These are phyloP conservation scores for Diadromus collaris DNA, from an alignment of 2,888 invertebrate species.

Conservation along the genomic window DNA sequence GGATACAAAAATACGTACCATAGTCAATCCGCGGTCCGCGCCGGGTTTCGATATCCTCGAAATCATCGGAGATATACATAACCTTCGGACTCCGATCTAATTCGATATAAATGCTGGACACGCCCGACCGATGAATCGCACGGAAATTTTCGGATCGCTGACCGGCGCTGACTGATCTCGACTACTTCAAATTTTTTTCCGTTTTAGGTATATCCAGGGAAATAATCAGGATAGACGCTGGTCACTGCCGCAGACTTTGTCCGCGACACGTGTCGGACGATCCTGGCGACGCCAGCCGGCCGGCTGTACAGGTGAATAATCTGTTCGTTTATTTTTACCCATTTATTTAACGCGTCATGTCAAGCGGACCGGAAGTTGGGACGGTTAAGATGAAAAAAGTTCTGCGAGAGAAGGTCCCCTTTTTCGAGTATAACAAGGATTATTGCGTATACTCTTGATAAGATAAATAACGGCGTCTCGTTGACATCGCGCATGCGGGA, in stretches of 20 bases:
- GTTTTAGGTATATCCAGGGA: conserved; percentile 77
- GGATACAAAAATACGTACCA: conserved; percentile 41
- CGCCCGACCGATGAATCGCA: conserved; percentile 13
- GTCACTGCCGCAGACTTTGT: conserved; percentile 77
- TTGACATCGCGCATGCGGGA: too few species aligned
- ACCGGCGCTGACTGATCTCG: conserved; percentile 26
- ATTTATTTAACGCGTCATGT: not conserved
- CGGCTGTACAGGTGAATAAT: conserved; percentile 75
- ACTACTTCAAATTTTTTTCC: conserved; percentile 1
- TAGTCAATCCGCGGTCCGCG: not conserved
- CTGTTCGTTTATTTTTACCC: not conserved
- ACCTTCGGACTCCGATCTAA: conserved; percentile 42
- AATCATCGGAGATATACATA: conserved; percentile 11
- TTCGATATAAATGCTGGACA: conserved; percentile 25
- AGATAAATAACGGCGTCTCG: too few species aligned
- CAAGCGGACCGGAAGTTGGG: not conserved
- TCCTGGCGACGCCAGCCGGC: conserved; percentile 77
- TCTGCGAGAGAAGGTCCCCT: not conserved
- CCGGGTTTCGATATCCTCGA: conserved; percentile 3
- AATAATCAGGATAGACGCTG: conserved; percentile 77
- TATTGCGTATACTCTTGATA: not conserved
- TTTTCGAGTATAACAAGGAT: not conserved
- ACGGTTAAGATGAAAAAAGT: not conserved
- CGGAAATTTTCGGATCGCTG: conserved; percentile 29
- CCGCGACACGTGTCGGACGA: conserved; percentile 75